These are phyloP conservation scores for Conus ventricosus DNA, from an alignment of 1,140 invertebrate species.

Conservation along the genomic window DNA sequence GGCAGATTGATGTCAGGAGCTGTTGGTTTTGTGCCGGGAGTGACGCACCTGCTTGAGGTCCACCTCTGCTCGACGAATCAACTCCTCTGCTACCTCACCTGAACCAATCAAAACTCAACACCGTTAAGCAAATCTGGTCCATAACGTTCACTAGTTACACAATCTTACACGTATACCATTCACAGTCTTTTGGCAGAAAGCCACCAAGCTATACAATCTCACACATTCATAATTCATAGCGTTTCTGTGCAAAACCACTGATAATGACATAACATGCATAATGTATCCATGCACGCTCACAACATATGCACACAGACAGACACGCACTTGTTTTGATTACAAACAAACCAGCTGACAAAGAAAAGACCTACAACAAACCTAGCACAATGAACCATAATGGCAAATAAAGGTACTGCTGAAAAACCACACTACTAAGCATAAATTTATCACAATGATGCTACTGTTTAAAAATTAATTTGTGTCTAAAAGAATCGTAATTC, in stretches of 20 bases:
- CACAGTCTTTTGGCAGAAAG: not conserved
- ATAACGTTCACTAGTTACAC: not conserved
- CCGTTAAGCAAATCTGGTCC: not conserved
- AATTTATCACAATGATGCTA: too few relatives aligned
- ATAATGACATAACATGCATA: not conserved
- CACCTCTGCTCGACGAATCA: slow-evolving; percentile 56
- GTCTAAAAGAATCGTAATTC: too few relatives aligned
- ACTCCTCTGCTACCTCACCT: slow-evolving; percentile 61
- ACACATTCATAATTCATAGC: not conserved
- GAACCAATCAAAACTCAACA: slow-evolving; percentile 29
- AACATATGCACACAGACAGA: not conserved
- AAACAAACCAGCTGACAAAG: not conserved
- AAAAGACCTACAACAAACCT: too few relatives aligned
- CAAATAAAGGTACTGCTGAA: too few relatives aligned
- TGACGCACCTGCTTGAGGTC: slow-evolving; percentile 41
- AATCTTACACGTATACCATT: not conserved
- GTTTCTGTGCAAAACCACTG: too few relatives aligned
- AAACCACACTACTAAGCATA: too few relatives aligned
- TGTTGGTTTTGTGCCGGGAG: not conserved
- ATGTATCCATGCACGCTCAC: not conserved
- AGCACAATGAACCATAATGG: too few relatives aligned
- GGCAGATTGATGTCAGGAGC: not conserved
- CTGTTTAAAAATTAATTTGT: too few relatives aligned
- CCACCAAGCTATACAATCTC: not conserved
- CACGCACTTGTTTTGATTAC: not conserved